Evolutionary conservation across 1,140 invertebrate species (phyloP), one percentile per base, ranked within the genome.

Genomic region (Steinernema feltiae): DNA sequence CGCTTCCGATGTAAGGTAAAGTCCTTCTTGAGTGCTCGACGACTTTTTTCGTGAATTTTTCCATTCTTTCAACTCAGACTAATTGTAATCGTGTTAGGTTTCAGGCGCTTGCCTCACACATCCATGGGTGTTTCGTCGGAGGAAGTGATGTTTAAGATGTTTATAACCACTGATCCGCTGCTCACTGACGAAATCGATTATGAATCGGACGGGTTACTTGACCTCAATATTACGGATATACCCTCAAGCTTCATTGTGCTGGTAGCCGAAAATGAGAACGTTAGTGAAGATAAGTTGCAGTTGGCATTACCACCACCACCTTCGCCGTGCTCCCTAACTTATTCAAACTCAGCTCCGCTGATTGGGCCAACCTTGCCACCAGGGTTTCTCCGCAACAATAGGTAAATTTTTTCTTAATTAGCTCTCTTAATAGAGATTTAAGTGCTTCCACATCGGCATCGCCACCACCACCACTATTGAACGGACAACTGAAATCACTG

Each of bases 101-200:
- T 46, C 41, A 46, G 41, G 41, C 41, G 41, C 7, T 46, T 12
- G 41, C 41, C 41, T 46, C 41, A 12, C n/a, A 12, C 41, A 7
- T 7, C 7, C 41, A 63, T 63, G 53, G 53, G 53, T 27, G 53
- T 63, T 63, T 63, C 53, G 53, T 63, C 53, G 15, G 53, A 63
- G 24, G 53, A 63, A n/a, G 53, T 63, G 53, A 7, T 63, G 7
- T 63, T 63, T 27, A 63, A 21, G 7, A 63, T 7, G 24, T 63
- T 63, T 27, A 21, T 63, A 21, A 63, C 7, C 53, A 15, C 24
- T 7, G 53, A 63, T 63, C 24, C 53, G 24, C 24, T 63, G 53
- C 53, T 63, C 53, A 63, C 53, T 27, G 53, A 63, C 53, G 53
- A 63, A 63, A 63, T 63, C 53, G 53, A 63, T 21, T 63, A 17